Conservation (phyloP, 2,113 vertebrate genomes). For the Oostethus manadensis region DNA sequence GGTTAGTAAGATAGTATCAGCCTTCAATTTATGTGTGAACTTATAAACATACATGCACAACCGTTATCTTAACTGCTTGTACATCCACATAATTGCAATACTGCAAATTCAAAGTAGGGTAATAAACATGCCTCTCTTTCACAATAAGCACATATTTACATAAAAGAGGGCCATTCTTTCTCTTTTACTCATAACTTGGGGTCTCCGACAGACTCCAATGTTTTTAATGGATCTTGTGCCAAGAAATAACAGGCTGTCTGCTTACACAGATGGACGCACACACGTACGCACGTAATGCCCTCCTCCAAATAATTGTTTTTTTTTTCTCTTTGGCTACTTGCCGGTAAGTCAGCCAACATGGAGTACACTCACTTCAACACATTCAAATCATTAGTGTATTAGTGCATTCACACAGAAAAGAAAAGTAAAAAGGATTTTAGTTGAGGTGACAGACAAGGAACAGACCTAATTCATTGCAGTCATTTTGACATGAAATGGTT, state of each 20-base stretch:
- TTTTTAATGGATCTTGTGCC: constrained; percentile 46
- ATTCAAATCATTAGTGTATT: constrained; percentile 25
- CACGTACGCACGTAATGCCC: constrained; percentile 8
- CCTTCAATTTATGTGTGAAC: constrained; percentile 22
- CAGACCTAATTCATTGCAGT: background rate
- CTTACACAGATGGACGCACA: constrained; percentile 36
- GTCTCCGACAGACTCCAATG: constrained; percentile 53
- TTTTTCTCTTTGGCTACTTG: constrained; percentile 1
- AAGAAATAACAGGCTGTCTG: constrained; percentile 53
- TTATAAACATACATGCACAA: constrained; percentile 29
- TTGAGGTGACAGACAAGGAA: constrained; percentile 32
- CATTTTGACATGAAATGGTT: background rate
- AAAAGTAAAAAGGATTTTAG: constrained; percentile 12
- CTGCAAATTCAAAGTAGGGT: constrained; percentile 3
- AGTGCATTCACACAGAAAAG: background rate
- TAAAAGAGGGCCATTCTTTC: constrained; percentile 10
- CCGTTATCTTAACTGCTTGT: constrained; percentile 6
- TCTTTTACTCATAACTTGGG: constrained; percentile 39
- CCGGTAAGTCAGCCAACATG: constrained; percentile 22
- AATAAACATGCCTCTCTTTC: constrained; percentile 19
- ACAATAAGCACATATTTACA: background rate
- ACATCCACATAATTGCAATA: background rate
- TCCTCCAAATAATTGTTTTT: constrained; percentile 35
- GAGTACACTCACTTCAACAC: constrained; percentile 11
- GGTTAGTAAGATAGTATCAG: constrained; percentile 53